Evolutionary conservation across 2,113 vertebrate genomes (phyloP), one percentile per base, ranked within the genome.

Genomic region (Hippocampus mohnikei): DNA sequence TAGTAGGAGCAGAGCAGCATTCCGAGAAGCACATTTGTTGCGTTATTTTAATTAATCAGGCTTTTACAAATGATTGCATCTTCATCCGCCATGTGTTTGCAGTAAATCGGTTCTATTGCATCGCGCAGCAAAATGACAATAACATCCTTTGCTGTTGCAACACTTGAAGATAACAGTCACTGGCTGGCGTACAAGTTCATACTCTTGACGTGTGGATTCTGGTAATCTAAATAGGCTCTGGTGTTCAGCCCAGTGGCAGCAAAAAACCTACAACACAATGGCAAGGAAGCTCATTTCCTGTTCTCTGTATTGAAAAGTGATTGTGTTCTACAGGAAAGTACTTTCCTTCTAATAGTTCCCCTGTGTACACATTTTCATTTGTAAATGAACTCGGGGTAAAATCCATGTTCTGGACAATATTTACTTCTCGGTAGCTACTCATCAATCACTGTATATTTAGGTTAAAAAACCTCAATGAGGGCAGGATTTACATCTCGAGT

Each of bases 271-370:
- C 62, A 63, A 12, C 8, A 1, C 11, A 41, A n/a, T 71, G 44
- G 60, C 50, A 77, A 81, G 67, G 69, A 85, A 74, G 53, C 25
- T 6, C 40, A 55, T 77, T 84, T 77, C 77, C 73, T 59, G 48
- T 66, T 69, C 21, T 23, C 16, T 68, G 56, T 61, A 65, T 81
- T 75, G 71, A 71, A 18, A 16, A 70, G 37, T 75, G 70, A 83
- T 81, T 80, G 50, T 59, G 50, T 68, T 61, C 66, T 61, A 37
- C 58, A 56, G 37, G 13, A 75, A 16, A 23, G 27, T 29, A 12
- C 21, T 50, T 41, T 66, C 15, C 56, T 25, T 75, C 69, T 23
- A 55, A 77, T 56, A 48, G 25, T 61, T 60, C 46, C 37, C 15
- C 33, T 12, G 20, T 67, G 23, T 59, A 29, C 7, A 40, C 1